phyloP scores from a whole-genome alignment of 1,140 invertebrate genomes.

The Planococcus citri region DNA sequence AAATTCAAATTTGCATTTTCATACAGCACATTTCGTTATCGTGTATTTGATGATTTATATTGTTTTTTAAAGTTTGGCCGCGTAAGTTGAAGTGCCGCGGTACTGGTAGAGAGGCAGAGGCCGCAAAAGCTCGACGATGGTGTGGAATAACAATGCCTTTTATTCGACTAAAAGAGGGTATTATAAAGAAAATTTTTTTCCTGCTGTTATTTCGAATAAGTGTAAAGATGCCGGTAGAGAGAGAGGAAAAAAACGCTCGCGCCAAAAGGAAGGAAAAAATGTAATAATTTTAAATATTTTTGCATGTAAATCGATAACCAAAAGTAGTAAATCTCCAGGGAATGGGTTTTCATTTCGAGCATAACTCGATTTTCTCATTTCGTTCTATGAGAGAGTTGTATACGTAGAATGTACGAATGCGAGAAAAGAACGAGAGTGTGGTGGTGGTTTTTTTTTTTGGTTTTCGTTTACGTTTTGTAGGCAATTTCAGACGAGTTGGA shows the following conservation, averaged over 20 bases:
- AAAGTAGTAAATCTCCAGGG: neutral
- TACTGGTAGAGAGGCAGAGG: too few relatives aligned
- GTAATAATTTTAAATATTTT: conserved; percentile 9
- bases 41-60: neutral
- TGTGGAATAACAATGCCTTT: conserved; percentile 1
- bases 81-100: neutral
- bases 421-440: too few relatives aligned
- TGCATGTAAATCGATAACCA: conserved; percentile 3
- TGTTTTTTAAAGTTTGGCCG: neutral
- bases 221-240: neutral
- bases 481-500: too few relatives aligned
- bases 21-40: conserved; percentile 7
- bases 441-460: too few relatives aligned
- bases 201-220: neutral
- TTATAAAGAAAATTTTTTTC: neutral
- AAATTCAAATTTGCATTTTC: neutral
- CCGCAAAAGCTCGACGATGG: neutral
- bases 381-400: too few relatives aligned
- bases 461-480: too few relatives aligned
- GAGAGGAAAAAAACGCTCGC: too few relatives aligned
- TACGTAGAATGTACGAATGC: too few relatives aligned
- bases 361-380: neutral
- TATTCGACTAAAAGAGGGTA: neutral
- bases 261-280: too few relatives aligned
- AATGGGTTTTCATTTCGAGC: neutral